Percentiles rank a stretch among this genome's conserved stretches.
phyloP scores from a whole-genome alignment of 2,888 invertebrate species.

The Fissipunctia ypsillon region DNA sequence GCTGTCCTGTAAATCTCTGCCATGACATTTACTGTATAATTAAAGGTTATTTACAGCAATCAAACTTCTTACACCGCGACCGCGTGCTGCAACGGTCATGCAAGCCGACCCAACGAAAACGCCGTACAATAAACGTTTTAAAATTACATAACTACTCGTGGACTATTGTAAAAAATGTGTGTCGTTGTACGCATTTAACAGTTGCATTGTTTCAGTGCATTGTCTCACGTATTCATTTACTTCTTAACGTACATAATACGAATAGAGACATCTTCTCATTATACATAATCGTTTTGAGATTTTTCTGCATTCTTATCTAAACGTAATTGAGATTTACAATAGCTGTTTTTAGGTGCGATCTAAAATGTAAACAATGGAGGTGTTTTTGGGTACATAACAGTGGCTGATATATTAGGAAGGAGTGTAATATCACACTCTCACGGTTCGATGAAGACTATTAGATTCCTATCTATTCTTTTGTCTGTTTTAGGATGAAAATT shows the following conservation, averaged over 20 bases:
- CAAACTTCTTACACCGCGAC: slow-evolving; percentile 19
- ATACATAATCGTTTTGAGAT: slow-evolving; percentile 65
- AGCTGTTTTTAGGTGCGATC: slow-evolving; percentile 61
- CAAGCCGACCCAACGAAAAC: slow-evolving; percentile 53
- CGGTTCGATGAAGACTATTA: slow-evolving; percentile 18
- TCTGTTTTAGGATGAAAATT: not conserved
- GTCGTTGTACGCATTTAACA: slow-evolving; percentile 72
- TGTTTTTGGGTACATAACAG: slow-evolving; percentile 50
- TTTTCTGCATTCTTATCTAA: slow-evolving; percentile 66
- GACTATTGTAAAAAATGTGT: slow-evolving; percentile 71
- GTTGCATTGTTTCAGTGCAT: slow-evolving; percentile 74
- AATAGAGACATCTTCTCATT: slow-evolving; percentile 66
- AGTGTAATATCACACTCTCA: slow-evolving; percentile 41
- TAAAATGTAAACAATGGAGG: slow-evolving; percentile 66
- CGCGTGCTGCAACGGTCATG: slow-evolving; percentile 42
- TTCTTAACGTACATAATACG: slow-evolving; percentile 65
- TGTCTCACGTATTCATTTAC: slow-evolving; percentile 69
- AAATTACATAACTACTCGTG: slow-evolving; percentile 71
- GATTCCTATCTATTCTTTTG: slow-evolving; percentile 18
- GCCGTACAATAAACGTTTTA: slow-evolving; percentile 57
- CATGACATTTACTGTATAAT: slow-evolving; percentile 18
- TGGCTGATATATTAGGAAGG: slow-evolving; percentile 15
- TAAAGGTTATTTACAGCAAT: slow-evolving; percentile 31
- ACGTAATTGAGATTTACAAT: slow-evolving; percentile 71
- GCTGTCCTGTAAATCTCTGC: not conserved